Base-by-base conservation (phyloP, 2,888 invertebrate species). In the Amblyjoppa fuscipennis region DNA sequence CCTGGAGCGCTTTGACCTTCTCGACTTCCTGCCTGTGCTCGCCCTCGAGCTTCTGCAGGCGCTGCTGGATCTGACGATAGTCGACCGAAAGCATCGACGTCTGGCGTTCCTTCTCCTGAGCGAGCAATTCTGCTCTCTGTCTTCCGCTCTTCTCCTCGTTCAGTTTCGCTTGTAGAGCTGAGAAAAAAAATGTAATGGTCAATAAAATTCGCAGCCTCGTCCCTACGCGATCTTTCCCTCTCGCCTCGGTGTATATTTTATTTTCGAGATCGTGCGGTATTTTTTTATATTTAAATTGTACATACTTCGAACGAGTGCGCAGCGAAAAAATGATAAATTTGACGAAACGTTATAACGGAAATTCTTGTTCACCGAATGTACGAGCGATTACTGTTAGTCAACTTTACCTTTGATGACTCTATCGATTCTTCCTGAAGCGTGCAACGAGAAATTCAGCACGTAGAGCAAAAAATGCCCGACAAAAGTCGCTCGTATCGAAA, bases 51-150 rank as follows among this genome's bases (percentile, higher is more conserved):
- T 98, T 98, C 92, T 98, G 97, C 87, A 99, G 94, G 82, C 98
- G 96, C 93, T 98, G 97, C 92, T 98, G 98, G 92, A 98, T 97
- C 95, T 99, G 99, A n/a, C 98, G 95, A 93, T 98, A 98, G 94
- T 99, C 99, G 2, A 99, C 98, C 28, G 97, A 97, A 49, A 99
- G 95, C 97, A 99, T 99, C 13, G 98, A 98, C 93, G 98, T 97
- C 94, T 98, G 98, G 0, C 99, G 96, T 93, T 99, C 99, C 91
- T 98, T 98, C 93, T 99, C 98, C 94, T 99, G 98, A 20, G 97
- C 97, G 84, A 96, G 96, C 69, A 97, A 95, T 93, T 99, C 99
- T 0, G 98, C 97, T 89, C 97, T 97, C 93, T 98, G 98, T 71
- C 98, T 95, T 4, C 97, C 97, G 77, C 96, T 96, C 93, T 98